A percentile compares a stretch with the other conserved stretches of the same genome.
phyloP scores from a whole-genome alignment of 2,888 invertebrate species.

The Drosophila aldrichi region DNA sequence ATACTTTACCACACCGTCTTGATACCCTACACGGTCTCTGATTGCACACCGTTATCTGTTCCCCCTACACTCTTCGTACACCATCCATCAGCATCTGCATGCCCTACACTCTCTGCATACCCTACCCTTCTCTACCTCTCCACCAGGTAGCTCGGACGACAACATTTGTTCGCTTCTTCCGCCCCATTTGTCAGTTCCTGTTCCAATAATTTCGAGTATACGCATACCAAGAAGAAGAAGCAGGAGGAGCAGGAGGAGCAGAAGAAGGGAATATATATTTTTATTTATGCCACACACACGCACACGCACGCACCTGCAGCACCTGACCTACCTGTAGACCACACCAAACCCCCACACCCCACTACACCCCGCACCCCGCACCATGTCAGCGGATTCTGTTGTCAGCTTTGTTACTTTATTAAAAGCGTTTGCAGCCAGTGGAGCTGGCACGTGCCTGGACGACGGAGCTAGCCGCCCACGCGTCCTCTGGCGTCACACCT shows the following conservation, averaged over 20 bases:
- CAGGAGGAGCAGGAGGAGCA: no score
- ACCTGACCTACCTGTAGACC: background rate
- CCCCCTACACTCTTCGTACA: no score
- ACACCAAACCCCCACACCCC: no score
- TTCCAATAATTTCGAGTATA: slow-evolving; percentile 53
- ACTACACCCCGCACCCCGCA: background rate
- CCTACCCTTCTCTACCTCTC: no score
- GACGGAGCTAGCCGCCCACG: slow-evolving; percentile 2
- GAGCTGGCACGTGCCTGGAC: slow-evolving; percentile 30
- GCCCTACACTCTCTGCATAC: no score
- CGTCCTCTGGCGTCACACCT: slow-evolving; percentile 1
- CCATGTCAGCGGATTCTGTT: slow-evolving; percentile 43
- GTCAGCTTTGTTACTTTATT: slow-evolving; percentile 63
- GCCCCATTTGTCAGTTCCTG: slow-evolving; percentile 22
- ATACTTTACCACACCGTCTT: no score
- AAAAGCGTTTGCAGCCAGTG: slow-evolving; percentile 43
- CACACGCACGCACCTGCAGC: slow-evolving; percentile 9
- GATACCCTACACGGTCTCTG: no score
- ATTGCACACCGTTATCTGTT: no score
- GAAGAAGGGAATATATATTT: slow-evolving; percentile 7
- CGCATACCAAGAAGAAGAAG: slow-evolving; percentile 9
- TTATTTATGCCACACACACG: slow-evolving; percentile 37
- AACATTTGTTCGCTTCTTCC: slow-evolving; percentile 13
- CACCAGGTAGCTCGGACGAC: background rate
- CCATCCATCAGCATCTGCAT: no score